A percentile compares a stretch with the other conserved stretches of the same genome.
phyloP scores from a whole-genome alignment of 2,113 vertebrate species.

The Protobothrops flavoviridis region DNA sequence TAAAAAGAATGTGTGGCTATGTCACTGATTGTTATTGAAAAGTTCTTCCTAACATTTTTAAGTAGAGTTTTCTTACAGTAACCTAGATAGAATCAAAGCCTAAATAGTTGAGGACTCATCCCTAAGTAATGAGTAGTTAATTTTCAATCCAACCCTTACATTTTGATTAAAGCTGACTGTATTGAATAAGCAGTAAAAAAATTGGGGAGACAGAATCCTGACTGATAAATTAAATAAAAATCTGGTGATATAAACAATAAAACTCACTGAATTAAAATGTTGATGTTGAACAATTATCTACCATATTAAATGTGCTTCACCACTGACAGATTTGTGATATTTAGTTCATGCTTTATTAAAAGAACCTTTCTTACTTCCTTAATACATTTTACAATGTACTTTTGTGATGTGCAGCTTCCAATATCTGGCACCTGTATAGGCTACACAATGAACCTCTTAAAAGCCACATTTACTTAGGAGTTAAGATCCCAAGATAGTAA shows the following conservation, averaged over 20 bases:
- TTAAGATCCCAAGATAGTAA: constrained; percentile 64
- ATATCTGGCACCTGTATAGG: constrained; percentile 41
- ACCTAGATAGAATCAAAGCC: not conserved
- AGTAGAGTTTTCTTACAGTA: not conserved
- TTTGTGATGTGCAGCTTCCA: constrained; percentile 29
- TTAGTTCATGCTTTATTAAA: constrained; percentile 19
- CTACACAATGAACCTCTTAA: constrained; percentile 46
- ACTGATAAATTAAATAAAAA: not conserved
- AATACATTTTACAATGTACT: constrained; percentile 2
- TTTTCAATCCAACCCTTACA: not conserved
- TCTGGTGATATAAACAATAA: not conserved
- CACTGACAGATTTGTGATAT: not conserved
- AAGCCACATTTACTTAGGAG: constrained; percentile 59
- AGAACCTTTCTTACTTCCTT: constrained; percentile 19
- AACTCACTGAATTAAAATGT: not conserved
- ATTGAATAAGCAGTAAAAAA: not conserved
- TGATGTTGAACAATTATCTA: not conserved
- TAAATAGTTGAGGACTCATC: not conserved
- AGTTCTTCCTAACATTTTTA: not conserved
- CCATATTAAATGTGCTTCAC: not conserved
- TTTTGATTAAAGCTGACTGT: not conserved
- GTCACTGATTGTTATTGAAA: not conserved
- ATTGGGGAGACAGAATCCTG: too few relatives aligned
- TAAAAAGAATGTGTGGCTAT: not conserved
- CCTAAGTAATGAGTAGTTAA: not conserved